A percentile compares a stretch with the other conserved stretches of the same genome.
Conservation (phyloP, 2,113 vertebrate genomes). For the Cynoglossus semilaevis region DNA sequence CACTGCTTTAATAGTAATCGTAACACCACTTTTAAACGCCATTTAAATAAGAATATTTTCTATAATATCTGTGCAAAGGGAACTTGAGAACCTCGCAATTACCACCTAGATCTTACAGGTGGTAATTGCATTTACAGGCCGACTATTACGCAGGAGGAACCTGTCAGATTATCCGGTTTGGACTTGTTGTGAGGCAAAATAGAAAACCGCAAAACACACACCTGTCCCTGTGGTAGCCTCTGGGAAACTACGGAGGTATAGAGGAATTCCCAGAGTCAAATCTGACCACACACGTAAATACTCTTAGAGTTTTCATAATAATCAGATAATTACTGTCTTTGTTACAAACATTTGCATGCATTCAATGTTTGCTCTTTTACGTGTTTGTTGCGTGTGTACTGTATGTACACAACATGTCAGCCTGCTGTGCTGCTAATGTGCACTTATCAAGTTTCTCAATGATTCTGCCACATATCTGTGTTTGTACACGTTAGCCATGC, state of each 20-base stretch:
- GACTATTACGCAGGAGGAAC: no score
- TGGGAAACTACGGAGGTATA: neutral
- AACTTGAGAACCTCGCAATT: no score
- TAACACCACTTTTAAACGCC: no score
- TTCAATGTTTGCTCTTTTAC: conserved; percentile 15
- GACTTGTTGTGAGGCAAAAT: no score
- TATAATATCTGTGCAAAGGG: no score
- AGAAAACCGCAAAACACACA: neutral
- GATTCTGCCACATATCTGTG: conserved; percentile 30
- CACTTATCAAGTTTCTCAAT: conserved; percentile 18
- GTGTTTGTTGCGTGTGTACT: conserved; percentile 20
- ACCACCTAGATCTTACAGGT: no score
- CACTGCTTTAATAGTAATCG: no score
- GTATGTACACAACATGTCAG: conserved; percentile 28
- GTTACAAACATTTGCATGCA: conserved; percentile 30
- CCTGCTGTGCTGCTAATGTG: conserved; percentile 16
- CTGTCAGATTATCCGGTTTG: no score
- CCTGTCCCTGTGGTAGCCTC: neutral
- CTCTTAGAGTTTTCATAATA: no score
- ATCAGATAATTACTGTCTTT: no score
- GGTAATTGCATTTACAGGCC: no score
- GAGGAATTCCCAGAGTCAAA: neutral
- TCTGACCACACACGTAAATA: neutral
- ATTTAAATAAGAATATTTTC: no score
- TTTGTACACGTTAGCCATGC: conserved; percentile 21